Evolutionary conservation across 2,113 vertebrate genomes (phyloP), one percentile per base, ranked within the genome.

Genomic region (Pedetes capensis): DNA sequence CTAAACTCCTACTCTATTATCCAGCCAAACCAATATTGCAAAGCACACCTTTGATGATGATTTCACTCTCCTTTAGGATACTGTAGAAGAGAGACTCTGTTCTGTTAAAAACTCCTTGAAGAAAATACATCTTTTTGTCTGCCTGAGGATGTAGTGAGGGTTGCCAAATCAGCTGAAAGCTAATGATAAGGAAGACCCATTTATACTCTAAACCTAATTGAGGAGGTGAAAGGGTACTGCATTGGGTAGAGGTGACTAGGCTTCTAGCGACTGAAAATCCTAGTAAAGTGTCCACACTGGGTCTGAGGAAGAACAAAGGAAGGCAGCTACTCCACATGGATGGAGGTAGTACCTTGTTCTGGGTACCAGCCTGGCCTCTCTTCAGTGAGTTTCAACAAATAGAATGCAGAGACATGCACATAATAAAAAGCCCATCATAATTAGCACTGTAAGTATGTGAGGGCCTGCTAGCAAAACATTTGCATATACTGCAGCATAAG

Each of bases 91-190:
- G 18, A 57, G 53, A 42, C 13, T 23, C 3, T n/a, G 32, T n/a
- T 72, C 1, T 49, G 63, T 47, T 82, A 92, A 87, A 76, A 79
- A 80, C 14, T 55, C 14, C 25, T 84, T 64, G 23, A 66, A 49
- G 17, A 39, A 53, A 57, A 14, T 22, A 76, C 23, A 53, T 20
- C 55, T 29, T 57, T 75, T 29, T 74, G 18, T 39, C n/a, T 71
- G 3, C 51, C 9, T 47, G 53, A 42, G 64, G 16, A 20, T 32
- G 39, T 3, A 3, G 27, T 17, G 34, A 57, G 5, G 12, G 1
- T 2, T 34, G 4, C 8, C 42, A n/a, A 75, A 27, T 0, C 29
- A n/a, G n/a, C n/a, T n/a, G n/a, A 2, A 18, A 6, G 57, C 20
- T 8, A 12, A n/a, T 17, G 22, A 20, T 1, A 8, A 42, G 22